phyloP scores from a whole-genome alignment of 2,888 invertebrate genomes.

The Brachynemurus nebulosus region DNA sequence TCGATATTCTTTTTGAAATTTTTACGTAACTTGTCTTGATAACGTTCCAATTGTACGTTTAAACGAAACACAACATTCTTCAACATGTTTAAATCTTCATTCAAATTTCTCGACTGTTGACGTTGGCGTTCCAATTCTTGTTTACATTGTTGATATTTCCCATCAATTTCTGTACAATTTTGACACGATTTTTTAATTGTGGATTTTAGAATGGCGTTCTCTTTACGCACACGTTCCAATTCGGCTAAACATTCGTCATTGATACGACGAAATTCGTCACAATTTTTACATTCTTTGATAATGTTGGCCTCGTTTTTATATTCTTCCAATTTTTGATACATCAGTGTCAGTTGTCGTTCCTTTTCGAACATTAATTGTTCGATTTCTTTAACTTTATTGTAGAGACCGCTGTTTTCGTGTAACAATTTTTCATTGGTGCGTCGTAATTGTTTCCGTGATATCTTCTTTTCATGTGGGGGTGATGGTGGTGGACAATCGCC shows the following conservation, averaged over 20 bases:
- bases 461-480: constrained; percentile 4
- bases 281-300: constrained; percentile 31
- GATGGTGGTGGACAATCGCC: no score
- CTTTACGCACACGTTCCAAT: constrained; percentile 17
- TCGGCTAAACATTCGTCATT: constrained; percentile 28
- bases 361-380: constrained; percentile 38
- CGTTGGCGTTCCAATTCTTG: constrained; percentile 36
- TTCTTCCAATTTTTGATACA: constrained; percentile 47
- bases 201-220: constrained; percentile 11
- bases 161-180: constrained; percentile 25
- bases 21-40: constrained; percentile 48
- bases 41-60: constrained; percentile 62
- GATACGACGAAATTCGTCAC: constrained; percentile 27
- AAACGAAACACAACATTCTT: constrained; percentile 66
- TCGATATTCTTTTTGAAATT: background rate
- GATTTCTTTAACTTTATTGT: constrained; percentile 35
- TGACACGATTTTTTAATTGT: constrained; percentile 4
- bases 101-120: constrained; percentile 41
- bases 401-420: constrained; percentile 38
- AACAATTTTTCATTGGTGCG: constrained; percentile 38
- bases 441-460: constrained; percentile 11
- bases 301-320: constrained; percentile 47
- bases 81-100: constrained; percentile 54
- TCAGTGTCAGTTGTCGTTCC: constrained; percentile 42
- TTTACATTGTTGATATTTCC: constrained; percentile 36